Evolutionary conservation across 2,113 vertebrate genomes (phyloP).

Genomic region (Saguinus midas): DNA sequence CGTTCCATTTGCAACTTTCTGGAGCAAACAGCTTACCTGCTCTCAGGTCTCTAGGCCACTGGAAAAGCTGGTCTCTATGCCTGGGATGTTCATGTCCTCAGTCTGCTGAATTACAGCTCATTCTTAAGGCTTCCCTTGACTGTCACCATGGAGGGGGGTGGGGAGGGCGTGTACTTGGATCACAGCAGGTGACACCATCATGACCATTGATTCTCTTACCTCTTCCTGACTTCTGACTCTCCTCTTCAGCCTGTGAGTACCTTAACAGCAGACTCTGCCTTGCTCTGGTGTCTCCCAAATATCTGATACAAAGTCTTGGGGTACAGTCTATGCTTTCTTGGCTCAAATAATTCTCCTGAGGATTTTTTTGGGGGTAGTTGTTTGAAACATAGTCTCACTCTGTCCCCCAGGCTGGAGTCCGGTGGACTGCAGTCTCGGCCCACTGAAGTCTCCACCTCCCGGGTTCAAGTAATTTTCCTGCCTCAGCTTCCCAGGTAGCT

Average conservation of each 20-base stretch:
- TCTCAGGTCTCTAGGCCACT: neutral
- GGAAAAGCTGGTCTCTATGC: neutral
- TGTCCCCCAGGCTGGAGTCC: too few relatives aligned
- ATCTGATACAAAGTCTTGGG: neutral
- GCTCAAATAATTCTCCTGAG: neutral
- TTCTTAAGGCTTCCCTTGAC: neutral
- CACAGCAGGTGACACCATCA: accelerated
- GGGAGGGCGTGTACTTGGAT: neutral
- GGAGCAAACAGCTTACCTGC: neutral
- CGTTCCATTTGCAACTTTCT: neutral
- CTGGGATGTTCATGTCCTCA: neutral
- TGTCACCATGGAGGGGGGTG: neutral
- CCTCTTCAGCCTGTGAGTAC: neutral
- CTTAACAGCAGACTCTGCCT: neutral
- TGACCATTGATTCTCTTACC: neutral
- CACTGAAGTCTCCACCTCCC: too few relatives aligned
- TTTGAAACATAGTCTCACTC: too few relatives aligned
- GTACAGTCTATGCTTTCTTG: accelerated
- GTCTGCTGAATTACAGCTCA: neutral
- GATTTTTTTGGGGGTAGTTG: too few relatives aligned
- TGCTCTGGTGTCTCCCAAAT: neutral
- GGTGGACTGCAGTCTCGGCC: too few relatives aligned
- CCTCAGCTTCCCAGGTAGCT: too few relatives aligned
- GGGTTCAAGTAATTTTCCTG: too few relatives aligned
- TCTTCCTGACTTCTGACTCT: neutral